Conservation (phyloP, 1,140 invertebrate genomes). For the Medauroidea extradentata region DNA sequence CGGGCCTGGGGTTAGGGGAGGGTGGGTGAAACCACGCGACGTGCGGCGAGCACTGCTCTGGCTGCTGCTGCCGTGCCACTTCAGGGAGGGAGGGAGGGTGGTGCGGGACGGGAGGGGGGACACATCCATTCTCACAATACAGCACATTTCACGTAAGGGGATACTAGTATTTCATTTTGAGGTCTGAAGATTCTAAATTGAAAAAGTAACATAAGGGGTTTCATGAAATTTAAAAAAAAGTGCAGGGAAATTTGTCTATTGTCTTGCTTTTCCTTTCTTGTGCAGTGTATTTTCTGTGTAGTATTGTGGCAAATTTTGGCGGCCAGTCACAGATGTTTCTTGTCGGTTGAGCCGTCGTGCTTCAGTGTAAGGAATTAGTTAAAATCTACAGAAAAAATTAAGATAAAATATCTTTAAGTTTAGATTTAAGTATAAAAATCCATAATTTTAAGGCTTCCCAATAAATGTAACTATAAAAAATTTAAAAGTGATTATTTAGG, state of each 20-base stretch:
- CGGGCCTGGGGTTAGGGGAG: slow-evolving; percentile 44
- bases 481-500: not conserved
- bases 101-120: slow-evolving; percentile 14
- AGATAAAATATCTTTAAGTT: slow-evolving; percentile 8
- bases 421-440: slow-evolving; percentile 9
- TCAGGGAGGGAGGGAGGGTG: slow-evolving; percentile 13
- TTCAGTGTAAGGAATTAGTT: slow-evolving; percentile 7
- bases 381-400: slow-evolving; percentile 2
- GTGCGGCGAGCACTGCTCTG: slow-evolving; percentile 6
- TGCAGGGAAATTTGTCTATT: not conserved
- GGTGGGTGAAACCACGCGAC: slow-evolving; percentile 51
- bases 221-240: not conserved
- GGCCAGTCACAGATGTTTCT: not conserved
- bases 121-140: not conserved
- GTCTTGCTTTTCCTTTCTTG: slow-evolving; percentile 9
- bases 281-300: not conserved
- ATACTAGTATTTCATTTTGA: slow-evolving; percentile 1
- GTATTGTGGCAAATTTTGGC: not conserved
- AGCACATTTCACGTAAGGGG: slow-evolving; percentile 1
- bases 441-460: slow-evolving; percentile 4
- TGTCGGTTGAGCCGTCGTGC: not conserved
- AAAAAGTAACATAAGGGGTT: slow-evolving; percentile 2
- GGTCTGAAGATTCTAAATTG: not conserved
- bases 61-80: not conserved
- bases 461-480: slow-evolving; percentile 3